phyloP scores from a whole-genome alignment of 2,113 vertebrate species.

The Pygoscelis adeliae region DNA sequence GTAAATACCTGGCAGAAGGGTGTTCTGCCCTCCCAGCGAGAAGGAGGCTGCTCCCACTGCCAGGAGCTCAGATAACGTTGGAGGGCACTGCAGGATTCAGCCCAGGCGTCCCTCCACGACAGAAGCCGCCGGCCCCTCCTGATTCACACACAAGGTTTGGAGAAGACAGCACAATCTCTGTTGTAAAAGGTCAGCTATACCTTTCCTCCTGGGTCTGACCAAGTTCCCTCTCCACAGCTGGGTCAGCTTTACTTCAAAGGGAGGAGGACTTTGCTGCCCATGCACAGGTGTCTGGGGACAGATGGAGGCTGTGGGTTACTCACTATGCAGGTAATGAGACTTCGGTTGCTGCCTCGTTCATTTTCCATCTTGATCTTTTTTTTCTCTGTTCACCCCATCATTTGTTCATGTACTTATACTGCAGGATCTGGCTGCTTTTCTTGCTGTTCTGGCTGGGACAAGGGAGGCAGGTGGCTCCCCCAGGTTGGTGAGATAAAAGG shows the following conservation, averaged over 20 bases:
- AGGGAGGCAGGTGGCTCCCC: background rate
- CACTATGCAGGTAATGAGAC: slow-evolving; percentile 30
- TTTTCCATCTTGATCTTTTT: background rate
- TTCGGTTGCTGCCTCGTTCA: background rate
- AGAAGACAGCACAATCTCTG: background rate
- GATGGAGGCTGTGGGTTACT: slow-evolving; percentile 28
- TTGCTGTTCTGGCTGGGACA: background rate
- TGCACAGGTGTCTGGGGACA: background rate
- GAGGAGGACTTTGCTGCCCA: background rate
- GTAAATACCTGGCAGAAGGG: background rate
- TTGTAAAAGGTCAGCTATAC: background rate
- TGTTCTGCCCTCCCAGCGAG: background rate
- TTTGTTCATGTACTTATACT: background rate
- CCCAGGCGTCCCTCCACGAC: background rate
- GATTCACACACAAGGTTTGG: background rate
- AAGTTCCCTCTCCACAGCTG: background rate
- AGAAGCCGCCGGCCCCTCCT: background rate
- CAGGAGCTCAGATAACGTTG: background rate
- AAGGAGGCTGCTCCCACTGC: background rate
- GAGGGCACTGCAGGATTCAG: background rate
- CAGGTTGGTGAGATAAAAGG: slow-evolving; percentile 42
- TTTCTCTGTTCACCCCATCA: background rate
- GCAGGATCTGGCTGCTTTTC: slow-evolving; percentile 18
- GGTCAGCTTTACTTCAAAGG: background rate
- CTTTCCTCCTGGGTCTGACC: background rate